Conservation (phyloP, 2,888 invertebrate species). For the Acrocyrtus sp. region DNA sequence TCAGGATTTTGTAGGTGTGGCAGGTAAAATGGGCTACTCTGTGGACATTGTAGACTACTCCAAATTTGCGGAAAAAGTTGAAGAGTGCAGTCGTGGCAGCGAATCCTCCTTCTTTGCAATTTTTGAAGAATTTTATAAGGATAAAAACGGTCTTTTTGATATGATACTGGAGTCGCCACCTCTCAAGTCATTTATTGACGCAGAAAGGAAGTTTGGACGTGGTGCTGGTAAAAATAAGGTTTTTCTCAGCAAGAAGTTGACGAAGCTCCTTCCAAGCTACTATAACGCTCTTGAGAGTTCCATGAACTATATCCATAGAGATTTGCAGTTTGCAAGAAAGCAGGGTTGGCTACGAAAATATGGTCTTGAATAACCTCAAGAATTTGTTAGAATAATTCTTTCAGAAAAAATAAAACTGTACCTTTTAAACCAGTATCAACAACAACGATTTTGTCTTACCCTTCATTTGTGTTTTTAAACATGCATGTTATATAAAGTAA, state of each 20-base stretch:
- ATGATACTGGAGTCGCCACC: not conserved
- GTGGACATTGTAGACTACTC: constrained; percentile 6
- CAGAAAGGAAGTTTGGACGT: too few relatives aligned
- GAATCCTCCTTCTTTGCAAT: not conserved
- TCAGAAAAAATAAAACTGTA: too few relatives aligned
- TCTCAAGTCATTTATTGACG: not conserved
- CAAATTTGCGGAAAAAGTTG: not conserved
- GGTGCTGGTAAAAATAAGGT: not conserved
- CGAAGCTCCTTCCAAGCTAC: not conserved
- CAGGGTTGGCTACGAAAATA: constrained; percentile 11
- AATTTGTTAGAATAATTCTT: too few relatives aligned
- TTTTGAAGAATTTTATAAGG: constrained; percentile 6
- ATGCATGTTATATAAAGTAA: too few relatives aligned
- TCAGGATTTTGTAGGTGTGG: not conserved
- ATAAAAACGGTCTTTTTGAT: not conserved
- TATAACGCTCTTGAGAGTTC: not conserved
- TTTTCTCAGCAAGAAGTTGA: constrained; percentile 3
- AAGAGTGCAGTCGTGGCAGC: not conserved
- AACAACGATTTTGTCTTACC: too few relatives aligned
- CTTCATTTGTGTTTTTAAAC: too few relatives aligned
- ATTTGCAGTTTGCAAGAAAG: not conserved
- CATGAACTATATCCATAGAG: not conserved
- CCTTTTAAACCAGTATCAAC: too few relatives aligned
- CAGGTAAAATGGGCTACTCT: not conserved
- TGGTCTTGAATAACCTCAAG: too few relatives aligned